Evolutionary conservation across 1,140 invertebrate genomes (phyloP), one percentile per base, ranked within the genome.

Genomic region (Eulimnadia texana): DNA sequence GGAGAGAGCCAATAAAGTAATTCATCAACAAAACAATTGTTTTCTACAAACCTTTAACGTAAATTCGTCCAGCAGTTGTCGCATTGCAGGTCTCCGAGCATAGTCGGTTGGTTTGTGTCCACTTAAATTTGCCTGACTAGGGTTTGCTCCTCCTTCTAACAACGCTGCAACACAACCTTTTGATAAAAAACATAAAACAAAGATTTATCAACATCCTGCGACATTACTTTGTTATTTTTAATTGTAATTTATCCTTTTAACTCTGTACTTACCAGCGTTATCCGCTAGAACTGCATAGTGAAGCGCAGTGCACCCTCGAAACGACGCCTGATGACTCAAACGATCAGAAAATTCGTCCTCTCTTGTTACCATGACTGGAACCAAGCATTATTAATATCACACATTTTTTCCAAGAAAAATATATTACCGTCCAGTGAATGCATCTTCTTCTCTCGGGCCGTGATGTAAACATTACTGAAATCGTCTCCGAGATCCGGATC

Each of bases 271-370:
- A 19, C 76, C 76, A 22, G 77, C 67, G 67, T 84, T 82, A 74
- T 92, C 83, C 13, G 80, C 76, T 28, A 95, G 73, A 50, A 84
- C 86, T 19, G 90, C 90, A 78, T 95, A 96, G 73, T 94, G 91
- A 50, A 96, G 76, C 50, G 90, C 81, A 57, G 91, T 93, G 72
- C 88, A 93, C 20, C 89, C 90, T 63, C 82, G 76, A 70, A 90
- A 94, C 10, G 80, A 83, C 0, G 84, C 87, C 67, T 80, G 77
- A 63, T 76, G 83, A 67, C 85, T 89, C 61, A 93, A 76, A 24
- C 77, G 69, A 65, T 83, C 77, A 66, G 80, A 85, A 72, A 93
- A 95, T 70, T 91, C 86, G 50, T 86, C 82, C 68, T 91, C 86
- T 61, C 88, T 74, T 27, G 75, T 76, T 59, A 81, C 73, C 54